A percentile compares a stretch with the other conserved stretches of the same genome.
Evolutionary conservation across 2,113 vertebrate species (phyloP).

Genomic region (Protobothrops flavoviridis): DNA sequence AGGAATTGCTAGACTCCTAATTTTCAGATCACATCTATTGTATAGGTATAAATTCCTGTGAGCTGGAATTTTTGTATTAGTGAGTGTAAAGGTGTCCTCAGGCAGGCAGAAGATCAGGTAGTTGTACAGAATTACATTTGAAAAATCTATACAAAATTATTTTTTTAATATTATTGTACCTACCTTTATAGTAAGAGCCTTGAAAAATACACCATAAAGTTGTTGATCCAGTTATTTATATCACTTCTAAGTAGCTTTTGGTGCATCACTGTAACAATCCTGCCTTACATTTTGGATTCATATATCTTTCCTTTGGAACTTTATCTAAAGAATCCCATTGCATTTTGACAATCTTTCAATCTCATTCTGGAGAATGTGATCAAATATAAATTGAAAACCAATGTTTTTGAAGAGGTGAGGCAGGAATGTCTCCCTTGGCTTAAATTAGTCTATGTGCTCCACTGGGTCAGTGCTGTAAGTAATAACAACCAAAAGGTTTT

Average conservation of each 20-base stretch:
- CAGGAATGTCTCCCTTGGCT: conserved; percentile 31
- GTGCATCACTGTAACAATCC: not conserved
- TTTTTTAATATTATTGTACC: not conserved
- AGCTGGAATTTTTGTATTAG: not conserved
- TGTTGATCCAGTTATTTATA: not conserved
- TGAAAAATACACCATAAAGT: not conserved
- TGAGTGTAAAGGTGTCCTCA: not conserved
- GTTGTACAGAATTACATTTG: not conserved
- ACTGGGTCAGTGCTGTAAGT: conserved; percentile 28
- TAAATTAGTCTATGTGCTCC: conserved; percentile 34
- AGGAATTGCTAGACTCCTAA: not conserved
- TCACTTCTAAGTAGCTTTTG: not conserved
- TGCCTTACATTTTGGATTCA: not conserved
- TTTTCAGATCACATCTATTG: not conserved
- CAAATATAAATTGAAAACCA: not conserved
- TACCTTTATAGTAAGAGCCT: not conserved
- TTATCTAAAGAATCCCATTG: rapidly evolving
- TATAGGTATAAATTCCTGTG: not conserved
- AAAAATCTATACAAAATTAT: not conserved
- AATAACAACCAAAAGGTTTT: conserved; percentile 43
- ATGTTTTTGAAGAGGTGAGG: conserved; percentile 46
- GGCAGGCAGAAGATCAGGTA: not conserved
- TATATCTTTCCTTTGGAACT: conserved; percentile 13
- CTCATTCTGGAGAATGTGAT: not conserved
- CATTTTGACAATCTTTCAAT: not conserved